Base-by-base conservation (phyloP, 2,888 invertebrate species). In the Listrodromus nycthemerus region DNA sequence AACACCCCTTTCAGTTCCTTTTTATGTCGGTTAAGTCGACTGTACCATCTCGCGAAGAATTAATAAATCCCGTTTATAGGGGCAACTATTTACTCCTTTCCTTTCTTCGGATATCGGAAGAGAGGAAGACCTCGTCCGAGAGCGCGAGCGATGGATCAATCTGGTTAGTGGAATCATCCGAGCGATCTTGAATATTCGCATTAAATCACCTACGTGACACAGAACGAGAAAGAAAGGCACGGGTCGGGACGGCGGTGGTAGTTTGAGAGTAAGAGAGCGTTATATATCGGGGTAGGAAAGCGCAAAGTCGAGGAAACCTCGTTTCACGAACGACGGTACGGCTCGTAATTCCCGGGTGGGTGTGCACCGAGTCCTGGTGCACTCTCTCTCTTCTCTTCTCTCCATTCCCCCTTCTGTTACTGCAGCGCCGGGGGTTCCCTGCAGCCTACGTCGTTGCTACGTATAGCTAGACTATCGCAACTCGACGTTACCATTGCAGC, bases 281-380 rank as follows among this genome's bases (percentile, higher is more conserved):
- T 13, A 27, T 24, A 27, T 58, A 58, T 27, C 16, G 24, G 58
- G 13, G 45, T 52, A 45, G 37, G 67, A 70, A 58, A 69, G 70
- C 52, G 61, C 74, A 76, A 80, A 81, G 75, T 75, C 74, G 80
- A 71, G 75, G 76, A 69, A 81, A 83, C 83, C 83, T 85, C 79
- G 80, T 85, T 86, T 86, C 82, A 81, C 76, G 77, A 84, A 78
- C 73, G 81, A 77, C 78, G 74, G 33, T 80, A 33, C 78, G 80
- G 55, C 85, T 86, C 83, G 86, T 86, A 85, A 84, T 87, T 83
- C 78, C 78, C 84, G 61, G 80, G 55, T 71, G 85, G 80, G 80
- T 81, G 74, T 80, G 82, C 80, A 82, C 48, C 58, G 52, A 74
- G 74, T 74, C 77, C 77, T 61, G 50, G 45, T 67, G 73, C 77